phyloP scores from a whole-genome alignment of 2,888 invertebrate genomes.

The Chrysopilus asiliformis region DNA sequence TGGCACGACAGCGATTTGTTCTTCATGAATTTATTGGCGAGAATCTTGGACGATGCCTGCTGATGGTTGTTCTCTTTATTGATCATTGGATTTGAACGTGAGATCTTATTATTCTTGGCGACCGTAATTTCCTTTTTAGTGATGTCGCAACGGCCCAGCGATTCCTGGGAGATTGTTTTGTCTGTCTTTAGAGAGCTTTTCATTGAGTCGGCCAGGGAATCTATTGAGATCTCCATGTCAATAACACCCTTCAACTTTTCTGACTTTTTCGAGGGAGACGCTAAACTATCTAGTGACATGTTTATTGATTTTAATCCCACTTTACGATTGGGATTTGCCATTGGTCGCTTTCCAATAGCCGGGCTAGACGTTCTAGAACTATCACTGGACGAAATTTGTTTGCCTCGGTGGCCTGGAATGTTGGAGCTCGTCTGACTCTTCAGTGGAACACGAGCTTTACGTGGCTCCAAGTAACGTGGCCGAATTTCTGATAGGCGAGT shows the following conservation, averaged over 20 bases:
- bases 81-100: slow-evolving; percentile 28
- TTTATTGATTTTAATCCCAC: slow-evolving; percentile 31
- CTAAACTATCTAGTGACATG: slow-evolving; percentile 32
- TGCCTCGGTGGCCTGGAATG: slow-evolving; percentile 24
- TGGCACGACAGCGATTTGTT: slow-evolving; percentile 12
- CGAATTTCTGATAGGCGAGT: slow-evolving; percentile 32
- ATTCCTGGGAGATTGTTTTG: slow-evolving; percentile 35
- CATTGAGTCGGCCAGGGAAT: slow-evolving; percentile 35
- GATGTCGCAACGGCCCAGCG: slow-evolving; percentile 19
- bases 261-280: slow-evolving; percentile 25
- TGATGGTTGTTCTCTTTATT: slow-evolving; percentile 15
- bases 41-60: slow-evolving; percentile 4
- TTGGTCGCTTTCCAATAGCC: slow-evolving; percentile 23
- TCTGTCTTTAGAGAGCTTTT: slow-evolving; percentile 34
- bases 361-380: slow-evolving; percentile 33
- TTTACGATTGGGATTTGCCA: slow-evolving; percentile 17
- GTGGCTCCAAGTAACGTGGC: slow-evolving; percentile 50
- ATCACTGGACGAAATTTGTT: slow-evolving; percentile 35
- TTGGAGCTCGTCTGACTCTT: slow-evolving; percentile 29
- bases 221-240: slow-evolving; percentile 27
- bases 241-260: slow-evolving; percentile 20
- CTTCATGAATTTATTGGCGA: slow-evolving; percentile 7
- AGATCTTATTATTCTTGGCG: slow-evolving; percentile 16
- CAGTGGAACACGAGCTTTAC: slow-evolving; percentile 23
- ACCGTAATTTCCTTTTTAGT: too few relatives aligned